These are phyloP conservation scores for Pararge aegeria DNA, from an alignment of 1,140 invertebrate genomes.

Conservation along the genomic window DNA sequence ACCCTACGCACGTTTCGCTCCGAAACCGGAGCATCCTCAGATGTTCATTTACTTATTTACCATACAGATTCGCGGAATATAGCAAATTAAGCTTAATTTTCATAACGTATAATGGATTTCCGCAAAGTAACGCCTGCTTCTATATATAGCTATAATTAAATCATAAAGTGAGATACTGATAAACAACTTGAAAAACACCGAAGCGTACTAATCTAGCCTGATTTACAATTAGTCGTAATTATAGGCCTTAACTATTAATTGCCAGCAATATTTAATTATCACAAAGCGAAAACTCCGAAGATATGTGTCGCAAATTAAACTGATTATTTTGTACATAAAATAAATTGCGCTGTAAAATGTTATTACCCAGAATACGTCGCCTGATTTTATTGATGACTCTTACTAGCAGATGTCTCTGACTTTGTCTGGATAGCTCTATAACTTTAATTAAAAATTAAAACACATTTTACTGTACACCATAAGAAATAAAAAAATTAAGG, in stretches of 20 bases:
- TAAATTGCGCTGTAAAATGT: conserved; percentile 39
- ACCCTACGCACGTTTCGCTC: no score
- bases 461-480: no score
- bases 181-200: conserved; percentile 52
- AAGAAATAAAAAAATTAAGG: no score
- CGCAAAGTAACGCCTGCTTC: no score
- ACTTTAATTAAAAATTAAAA: not conserved
- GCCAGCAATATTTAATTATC: conserved; percentile 73
- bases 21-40: no score
- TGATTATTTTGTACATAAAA: conserved; percentile 38
- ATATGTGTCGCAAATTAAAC: conserved; percentile 47
- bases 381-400: conserved; percentile 2
- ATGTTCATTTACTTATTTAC: no score
- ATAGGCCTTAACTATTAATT: conserved; percentile 59
- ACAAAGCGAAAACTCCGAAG: conserved; percentile 46
- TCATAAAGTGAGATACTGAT: conserved; percentile 70
- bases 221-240: conserved; percentile 75
- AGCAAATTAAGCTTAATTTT: no score
- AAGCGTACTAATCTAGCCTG: conserved; percentile 56
- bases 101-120: no score
- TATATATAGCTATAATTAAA: no score
- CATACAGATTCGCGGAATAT: no score
- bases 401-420: conserved; percentile 3
- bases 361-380: conserved; percentile 22
- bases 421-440: not conserved